Conservation (phyloP, 2,113 vertebrate genomes). For the Tupaia chinensis region DNA sequence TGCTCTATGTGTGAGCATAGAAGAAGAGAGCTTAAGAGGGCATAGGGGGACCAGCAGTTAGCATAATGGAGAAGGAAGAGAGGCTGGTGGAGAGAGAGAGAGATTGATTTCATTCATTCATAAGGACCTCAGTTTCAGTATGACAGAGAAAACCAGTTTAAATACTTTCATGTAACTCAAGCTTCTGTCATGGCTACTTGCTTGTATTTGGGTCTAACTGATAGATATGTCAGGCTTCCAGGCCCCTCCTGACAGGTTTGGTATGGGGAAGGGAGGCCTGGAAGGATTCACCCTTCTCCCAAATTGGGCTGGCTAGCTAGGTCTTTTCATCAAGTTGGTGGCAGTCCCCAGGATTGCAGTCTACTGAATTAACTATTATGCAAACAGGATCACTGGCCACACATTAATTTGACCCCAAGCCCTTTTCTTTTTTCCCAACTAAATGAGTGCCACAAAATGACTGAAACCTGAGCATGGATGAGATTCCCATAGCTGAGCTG, state of each 20-base stretch:
- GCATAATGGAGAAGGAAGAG: not conserved
- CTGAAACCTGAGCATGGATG: not conserved
- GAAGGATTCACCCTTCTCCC: slow-evolving; percentile 1
- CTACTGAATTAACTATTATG: not conserved
- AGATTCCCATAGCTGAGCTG: not conserved
- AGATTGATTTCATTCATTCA: slow-evolving; percentile 10
- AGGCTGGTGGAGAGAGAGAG: not conserved
- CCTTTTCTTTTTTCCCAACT: not conserved
- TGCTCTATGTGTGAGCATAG: not conserved
- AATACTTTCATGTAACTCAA: not conserved
- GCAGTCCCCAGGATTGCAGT: not conserved
- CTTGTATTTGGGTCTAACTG: not conserved
- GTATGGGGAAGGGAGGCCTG: not conserved
- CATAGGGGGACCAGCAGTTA: too few relatives aligned
- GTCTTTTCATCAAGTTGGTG: not conserved
- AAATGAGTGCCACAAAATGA: not conserved
- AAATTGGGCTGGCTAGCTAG: not conserved
- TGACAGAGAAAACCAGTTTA: not conserved
- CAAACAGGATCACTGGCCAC: not conserved
- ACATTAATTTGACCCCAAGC: not conserved
- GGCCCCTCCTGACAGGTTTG: not conserved
- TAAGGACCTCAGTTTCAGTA: not conserved
- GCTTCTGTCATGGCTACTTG: not conserved
- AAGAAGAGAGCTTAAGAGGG: not conserved
- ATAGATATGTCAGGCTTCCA: not conserved